Percentiles rank a stretch among this genome's conserved stretches.
phyloP scores from a whole-genome alignment of 2,113 vertebrate species.

The Corythaixoides concolor region DNA sequence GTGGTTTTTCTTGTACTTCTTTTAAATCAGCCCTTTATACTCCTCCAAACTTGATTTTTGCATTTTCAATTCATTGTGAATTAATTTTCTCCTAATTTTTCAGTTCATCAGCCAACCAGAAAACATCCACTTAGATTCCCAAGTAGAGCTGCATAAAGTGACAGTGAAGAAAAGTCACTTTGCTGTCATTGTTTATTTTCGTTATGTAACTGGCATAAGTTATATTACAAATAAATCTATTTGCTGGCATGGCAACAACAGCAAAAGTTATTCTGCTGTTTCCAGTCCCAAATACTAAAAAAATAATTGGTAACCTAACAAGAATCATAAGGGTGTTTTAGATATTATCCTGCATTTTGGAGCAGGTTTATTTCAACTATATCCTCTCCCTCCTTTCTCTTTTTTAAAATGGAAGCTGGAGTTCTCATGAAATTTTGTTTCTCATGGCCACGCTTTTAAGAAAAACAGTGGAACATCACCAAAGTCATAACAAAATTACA shows the following conservation, averaged over 20 bases:
- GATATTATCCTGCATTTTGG: not conserved
- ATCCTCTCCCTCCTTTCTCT: fast-evolving
- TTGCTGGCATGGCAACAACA: not conserved
- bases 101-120: not conserved
- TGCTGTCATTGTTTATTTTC: not conserved
- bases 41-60: not conserved
- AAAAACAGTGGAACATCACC: not conserved
- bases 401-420: not conserved
- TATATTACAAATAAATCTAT: not conserved
- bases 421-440: not conserved
- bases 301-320: not conserved
- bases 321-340: not conserved
- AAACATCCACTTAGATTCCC: not conserved
- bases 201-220: not conserved
- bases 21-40: not conserved
- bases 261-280: not conserved
- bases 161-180: not conserved
- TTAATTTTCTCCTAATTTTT: not conserved
- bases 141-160: not conserved
- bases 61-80: not conserved
- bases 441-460: not conserved
- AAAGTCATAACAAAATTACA: not conserved
- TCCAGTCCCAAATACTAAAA: not conserved
- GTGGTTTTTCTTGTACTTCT: not conserved
- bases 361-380: not conserved